Evolutionary conservation across 2,113 vertebrate genomes (phyloP).

Genomic region (Anolis sagrei): DNA sequence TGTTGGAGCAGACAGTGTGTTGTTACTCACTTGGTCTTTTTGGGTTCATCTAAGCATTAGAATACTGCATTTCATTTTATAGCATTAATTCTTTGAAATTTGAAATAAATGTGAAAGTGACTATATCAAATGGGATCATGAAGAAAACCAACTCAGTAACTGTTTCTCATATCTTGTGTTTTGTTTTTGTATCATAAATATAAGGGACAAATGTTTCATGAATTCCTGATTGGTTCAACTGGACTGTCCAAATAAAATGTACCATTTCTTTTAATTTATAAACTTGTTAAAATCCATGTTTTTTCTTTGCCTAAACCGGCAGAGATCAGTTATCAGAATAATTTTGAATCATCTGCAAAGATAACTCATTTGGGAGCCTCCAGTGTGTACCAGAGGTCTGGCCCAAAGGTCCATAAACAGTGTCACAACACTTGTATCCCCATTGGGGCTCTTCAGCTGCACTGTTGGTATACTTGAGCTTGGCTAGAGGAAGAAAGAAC

Average conservation of each 20-base stretch:
- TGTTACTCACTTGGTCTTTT: neutral
- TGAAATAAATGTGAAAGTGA: neutral
- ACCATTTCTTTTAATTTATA: too few species aligned
- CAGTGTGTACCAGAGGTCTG: neutral
- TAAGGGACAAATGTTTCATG: neutral
- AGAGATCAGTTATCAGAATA: neutral
- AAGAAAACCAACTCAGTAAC: neutral
- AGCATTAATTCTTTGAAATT: neutral
- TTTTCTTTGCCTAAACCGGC: too few species aligned
- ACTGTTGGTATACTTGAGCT: neutral
- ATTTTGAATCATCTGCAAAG: neutral
- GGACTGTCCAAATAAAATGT: too few species aligned
- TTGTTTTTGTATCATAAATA: neutral
- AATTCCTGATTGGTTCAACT: neutral
- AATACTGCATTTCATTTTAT: conserved; percentile 1
- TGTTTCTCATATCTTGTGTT: neutral
- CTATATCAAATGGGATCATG: conserved; percentile 1
- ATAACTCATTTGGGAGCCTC: neutral
- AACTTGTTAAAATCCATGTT: too few species aligned
- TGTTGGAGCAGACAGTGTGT: neutral
- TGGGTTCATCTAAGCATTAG: neutral
- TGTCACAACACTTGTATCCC: neutral
- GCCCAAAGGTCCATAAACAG: neutral
- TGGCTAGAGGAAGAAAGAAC: too few species aligned
- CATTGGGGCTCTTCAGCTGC: neutral